Evolutionary conservation across 2,797 vertebrate genomes (phyloP).

Genomic region (Amazonetta brasiliensis): DNA sequence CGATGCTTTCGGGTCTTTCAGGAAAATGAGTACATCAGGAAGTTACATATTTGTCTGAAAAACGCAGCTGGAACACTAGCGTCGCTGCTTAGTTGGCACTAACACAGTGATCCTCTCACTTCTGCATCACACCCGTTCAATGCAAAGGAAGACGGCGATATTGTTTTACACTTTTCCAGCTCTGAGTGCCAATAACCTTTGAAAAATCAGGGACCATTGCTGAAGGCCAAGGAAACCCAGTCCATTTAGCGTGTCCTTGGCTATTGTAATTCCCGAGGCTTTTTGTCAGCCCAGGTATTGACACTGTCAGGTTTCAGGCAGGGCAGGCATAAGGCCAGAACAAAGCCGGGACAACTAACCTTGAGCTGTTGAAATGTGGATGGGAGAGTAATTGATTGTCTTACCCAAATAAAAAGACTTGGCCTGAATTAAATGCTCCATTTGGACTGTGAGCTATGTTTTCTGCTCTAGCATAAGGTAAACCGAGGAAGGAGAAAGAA

Average conservation of each 20-base stretch:
- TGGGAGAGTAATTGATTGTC: not conserved
- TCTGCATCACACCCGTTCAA: not conserved
- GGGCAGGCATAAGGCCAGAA: not conserved
- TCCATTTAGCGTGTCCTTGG: not conserved
- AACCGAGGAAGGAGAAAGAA: not conserved
- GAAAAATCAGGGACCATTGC: not conserved
- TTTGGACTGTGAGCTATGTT: not conserved
- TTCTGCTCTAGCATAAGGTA: not conserved
- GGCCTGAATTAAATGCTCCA: not conserved
- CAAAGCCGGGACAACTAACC: not conserved
- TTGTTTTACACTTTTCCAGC: not conserved
- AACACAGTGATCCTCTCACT: accelerated
- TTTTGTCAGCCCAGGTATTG: not conserved
- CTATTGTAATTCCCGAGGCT: too few relatives aligned
- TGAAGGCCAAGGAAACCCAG: not conserved
- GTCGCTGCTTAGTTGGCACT: not conserved
- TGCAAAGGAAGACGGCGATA: too few relatives aligned
- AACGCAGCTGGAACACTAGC: not conserved
- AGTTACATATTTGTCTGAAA: not conserved
- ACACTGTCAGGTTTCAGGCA: not conserved
- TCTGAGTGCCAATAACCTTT: not conserved
- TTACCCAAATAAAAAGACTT: not conserved
- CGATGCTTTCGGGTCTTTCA: accelerated
- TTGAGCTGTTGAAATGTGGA: not conserved
- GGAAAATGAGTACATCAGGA: not conserved